Evolutionary conservation across 2,797 vertebrate species (phyloP).

Genomic region (Galago senegalensis): DNA sequence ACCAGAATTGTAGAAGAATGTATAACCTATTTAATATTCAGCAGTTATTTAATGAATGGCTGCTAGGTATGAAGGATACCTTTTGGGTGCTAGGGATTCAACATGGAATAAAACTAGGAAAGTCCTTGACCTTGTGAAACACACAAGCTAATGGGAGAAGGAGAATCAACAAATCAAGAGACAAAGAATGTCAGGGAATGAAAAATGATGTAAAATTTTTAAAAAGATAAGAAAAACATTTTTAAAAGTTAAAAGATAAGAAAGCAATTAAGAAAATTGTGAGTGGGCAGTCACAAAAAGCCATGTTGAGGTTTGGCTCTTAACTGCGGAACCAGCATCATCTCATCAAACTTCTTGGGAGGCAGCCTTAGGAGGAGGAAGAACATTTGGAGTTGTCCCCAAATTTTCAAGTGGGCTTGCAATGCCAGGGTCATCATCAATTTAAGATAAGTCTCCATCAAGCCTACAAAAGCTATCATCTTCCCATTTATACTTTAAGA

Average conservation of each 20-base stretch:
- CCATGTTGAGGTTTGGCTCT: not conserved
- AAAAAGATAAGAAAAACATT: no score
- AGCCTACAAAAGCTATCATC: not conserved
- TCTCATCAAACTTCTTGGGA: not conserved
- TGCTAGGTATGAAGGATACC: not conserved
- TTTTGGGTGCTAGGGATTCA: not conserved
- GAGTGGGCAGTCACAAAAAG: not conserved
- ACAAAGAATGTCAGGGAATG: not conserved
- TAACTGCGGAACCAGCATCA: not conserved
- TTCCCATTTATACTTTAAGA: not conserved
- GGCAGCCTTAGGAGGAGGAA: not conserved
- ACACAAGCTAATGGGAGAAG: not conserved
- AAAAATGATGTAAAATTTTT: not conserved
- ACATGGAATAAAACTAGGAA: not conserved
- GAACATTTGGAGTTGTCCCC: not conserved
- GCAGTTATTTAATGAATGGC: not conserved
- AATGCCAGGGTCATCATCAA: not conserved
- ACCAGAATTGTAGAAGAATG: not conserved
- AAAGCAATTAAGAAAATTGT: not conserved
- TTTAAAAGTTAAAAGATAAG: not conserved
- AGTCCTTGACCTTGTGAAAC: not conserved
- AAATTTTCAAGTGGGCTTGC: not conserved
- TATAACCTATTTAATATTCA: not conserved
- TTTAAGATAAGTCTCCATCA: not conserved
- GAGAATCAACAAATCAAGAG: constrained; percentile 1